Base-by-base conservation (phyloP, 2,113 vertebrate genomes). In the Anhinga rufa region DNA sequence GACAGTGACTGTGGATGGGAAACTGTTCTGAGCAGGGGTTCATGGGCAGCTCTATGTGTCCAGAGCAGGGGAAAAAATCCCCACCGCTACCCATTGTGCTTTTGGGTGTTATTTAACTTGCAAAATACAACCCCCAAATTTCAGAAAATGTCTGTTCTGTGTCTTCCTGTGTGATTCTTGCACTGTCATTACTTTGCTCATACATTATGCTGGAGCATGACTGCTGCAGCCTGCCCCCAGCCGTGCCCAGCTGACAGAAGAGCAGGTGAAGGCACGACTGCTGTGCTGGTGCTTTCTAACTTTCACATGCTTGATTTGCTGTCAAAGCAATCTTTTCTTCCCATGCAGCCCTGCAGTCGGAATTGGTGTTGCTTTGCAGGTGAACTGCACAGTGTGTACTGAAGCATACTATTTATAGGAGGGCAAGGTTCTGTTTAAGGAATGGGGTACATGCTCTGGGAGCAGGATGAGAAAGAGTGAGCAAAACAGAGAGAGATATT, bases 161-260 rank as follows among this genome's bases (percentile, higher is more conserved):
- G 58, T n/a, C 55, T 20, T 44, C 17, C 60, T 12, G 22, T 5
- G 70, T 4, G 3, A 6, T 25, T 64, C 82, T 21, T 57, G 68
- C 68, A 3, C 4, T 25, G 48, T 9, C 38, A 42, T 17, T 1
- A 1, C 61, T 31, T 12, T 21, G 46, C 79, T 68, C 16, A 1
- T 5, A 48, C 46, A 1, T 38, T n/a, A 4, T 20, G 64, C 21
- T 2, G 7, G 36, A 51, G 61, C 22, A 4, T 1, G 38, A 7
- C n/a, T 21, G 58, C 40, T 1, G 19, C 54, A 34, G 60, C 36
- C 48, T 36, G 61, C 28, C 55, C 24, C 51, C 19, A 17, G 64
- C 80, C n/a, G 1, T 34, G 54, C 60, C 17, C 55, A 4, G 29
- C 22, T 0, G 3, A 26, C 1, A 1, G 11, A 7, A 17, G 49